These are phyloP conservation scores for Myoxocephalus aenaeus DNA, from an alignment of 2,797 vertebrate genomes.

Conservation along the genomic window DNA sequence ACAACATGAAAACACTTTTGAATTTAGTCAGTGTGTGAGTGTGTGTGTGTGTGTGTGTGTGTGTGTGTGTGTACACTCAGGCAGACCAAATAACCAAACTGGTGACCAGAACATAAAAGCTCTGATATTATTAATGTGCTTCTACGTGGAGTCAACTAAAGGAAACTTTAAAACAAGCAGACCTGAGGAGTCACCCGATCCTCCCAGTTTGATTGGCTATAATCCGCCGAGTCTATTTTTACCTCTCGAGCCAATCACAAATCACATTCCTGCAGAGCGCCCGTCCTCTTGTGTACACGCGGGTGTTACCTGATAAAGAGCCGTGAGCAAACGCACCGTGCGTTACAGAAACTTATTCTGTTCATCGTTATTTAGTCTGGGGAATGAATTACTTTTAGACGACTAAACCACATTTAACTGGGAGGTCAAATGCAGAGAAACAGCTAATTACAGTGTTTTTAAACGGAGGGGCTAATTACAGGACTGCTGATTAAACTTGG, in stretches of 20 bases:
- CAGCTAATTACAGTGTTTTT: conserved; percentile 44
- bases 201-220: not conserved
- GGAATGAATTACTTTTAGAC: not conserved
- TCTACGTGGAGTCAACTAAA: not conserved
- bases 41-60: not conserved
- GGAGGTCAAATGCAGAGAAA: conserved; percentile 29
- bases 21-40: too few relatives aligned
- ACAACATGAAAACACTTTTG: too few relatives aligned
- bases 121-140: not conserved
- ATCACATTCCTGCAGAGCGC: not conserved
- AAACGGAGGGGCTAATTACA: conserved; percentile 54
- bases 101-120: not conserved
- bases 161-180: not conserved
- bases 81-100: not conserved
- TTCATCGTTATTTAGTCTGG: not conserved
- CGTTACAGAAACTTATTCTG: not conserved
- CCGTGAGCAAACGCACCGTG: not conserved
- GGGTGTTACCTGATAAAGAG: not conserved
- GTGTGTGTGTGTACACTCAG: not conserved
- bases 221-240: not conserved
- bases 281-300: not conserved
- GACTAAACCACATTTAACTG: conserved; percentile 6
- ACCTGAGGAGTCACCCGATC: not conserved
- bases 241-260: not conserved
- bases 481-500: conserved; percentile 47